Base-by-base conservation (phyloP, 1,140 invertebrate genomes). In the Rhynchophorus ferrugineus region DNA sequence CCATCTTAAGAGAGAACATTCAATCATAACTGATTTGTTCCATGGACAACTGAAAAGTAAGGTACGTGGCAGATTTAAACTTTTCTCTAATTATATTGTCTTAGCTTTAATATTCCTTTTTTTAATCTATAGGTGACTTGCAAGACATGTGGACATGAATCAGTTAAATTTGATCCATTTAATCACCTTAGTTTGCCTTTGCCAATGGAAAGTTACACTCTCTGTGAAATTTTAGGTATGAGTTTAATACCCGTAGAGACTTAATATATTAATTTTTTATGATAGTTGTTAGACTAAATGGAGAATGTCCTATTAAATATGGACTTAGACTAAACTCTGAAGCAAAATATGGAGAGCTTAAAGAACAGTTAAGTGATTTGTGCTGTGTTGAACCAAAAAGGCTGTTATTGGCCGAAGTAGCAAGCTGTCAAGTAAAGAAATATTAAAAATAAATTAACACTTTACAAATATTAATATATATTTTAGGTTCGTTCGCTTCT, bases 1-100 rank as follows among this genome's bases (percentile, higher is more conserved):
- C 66, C 85, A 91, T 69, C 73, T 86, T 43, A 70, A 83, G 3
- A 74, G 88, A 46, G 91, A 78, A 74, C 80, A 84, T 67, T 91
- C 88, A 3, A 85, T 94, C 45, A 82, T 93, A 44, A 89, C 90
- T 20, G 91, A 93, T 70, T 72, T 92, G 37, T 94, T 94, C 72
- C 90, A 92, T 72, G 91, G 91, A 0, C 88, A 92, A 69, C 73
- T 94, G 0, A 91, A 91, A 72, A 91, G 89, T 2, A 84, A 85
- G 68, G 72, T 71, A 47, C 66, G 72, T 29, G 11, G 5, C 24
- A 29, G n/a, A n/a, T n/a, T n/a, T n/a, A n/a, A n/a, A n/a, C n/a
- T n/a, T 17, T 38, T 38, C n/a, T 33, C n/a, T n/a, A 33, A n/a
- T n/a, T 33, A 7, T n/a, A 33, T 33, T 33, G 6, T 7, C n/a